phyloP scores from a whole-genome alignment of 2,888 invertebrate genomes.

The Epirrhoe alternata region DNA sequence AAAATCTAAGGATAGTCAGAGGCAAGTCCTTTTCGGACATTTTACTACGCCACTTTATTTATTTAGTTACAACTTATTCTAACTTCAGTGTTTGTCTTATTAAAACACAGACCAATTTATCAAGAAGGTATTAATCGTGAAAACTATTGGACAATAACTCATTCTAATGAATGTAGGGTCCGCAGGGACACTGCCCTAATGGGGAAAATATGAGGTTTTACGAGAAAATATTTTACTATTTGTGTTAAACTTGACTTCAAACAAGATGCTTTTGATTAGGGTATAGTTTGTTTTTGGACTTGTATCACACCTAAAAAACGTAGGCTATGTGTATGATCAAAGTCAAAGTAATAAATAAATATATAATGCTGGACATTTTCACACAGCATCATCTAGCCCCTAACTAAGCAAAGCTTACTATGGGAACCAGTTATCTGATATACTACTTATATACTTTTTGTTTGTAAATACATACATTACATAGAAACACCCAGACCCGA shows the following conservation, averaged over 20 bases:
- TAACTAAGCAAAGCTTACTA: too few relatives aligned
- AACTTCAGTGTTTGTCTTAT: not conserved
- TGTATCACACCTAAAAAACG: not conserved
- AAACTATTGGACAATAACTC: slow-evolving; percentile 54
- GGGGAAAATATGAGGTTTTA: slow-evolving; percentile 29
- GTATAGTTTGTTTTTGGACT: not conserved
- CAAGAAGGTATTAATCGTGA: slow-evolving; percentile 52
- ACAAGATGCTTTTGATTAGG: not conserved
- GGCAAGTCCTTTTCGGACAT: too few relatives aligned
- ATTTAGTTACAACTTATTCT: not conserved
- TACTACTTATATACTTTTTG: too few relatives aligned
- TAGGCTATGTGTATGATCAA: too few relatives aligned
- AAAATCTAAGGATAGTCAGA: too few relatives aligned
- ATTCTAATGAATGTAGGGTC: slow-evolving; percentile 54
- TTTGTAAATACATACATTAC: too few relatives aligned
- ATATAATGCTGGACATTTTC: too few relatives aligned
- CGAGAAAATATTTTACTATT: slow-evolving; percentile 16
- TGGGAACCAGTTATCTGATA: too few relatives aligned
- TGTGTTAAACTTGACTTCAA: not conserved
- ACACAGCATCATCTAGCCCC: too few relatives aligned
- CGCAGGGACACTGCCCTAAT: slow-evolving; percentile 21
- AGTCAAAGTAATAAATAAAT: too few relatives aligned
- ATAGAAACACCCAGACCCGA: too few relatives aligned
- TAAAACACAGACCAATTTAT: slow-evolving; percentile 49
- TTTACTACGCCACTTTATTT: not conserved